phyloP scores from a whole-genome alignment of 2,113 vertebrate species.

The Dasyornis broadbenti region DNA sequence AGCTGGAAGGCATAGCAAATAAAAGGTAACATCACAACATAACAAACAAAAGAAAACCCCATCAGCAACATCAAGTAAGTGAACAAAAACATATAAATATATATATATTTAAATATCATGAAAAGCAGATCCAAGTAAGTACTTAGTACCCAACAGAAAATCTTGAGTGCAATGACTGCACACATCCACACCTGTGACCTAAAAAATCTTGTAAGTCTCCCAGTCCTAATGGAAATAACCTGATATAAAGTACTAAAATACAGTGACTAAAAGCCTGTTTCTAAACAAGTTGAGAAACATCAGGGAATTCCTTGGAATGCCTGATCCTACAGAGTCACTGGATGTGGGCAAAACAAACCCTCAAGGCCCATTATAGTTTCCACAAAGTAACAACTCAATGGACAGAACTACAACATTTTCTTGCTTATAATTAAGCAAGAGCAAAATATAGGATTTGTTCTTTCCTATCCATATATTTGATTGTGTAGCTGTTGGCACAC shows the following conservation, averaged over 20 bases:
- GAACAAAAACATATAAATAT: neutral
- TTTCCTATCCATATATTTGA: neutral
- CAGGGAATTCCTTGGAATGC: neutral
- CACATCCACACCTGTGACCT: neutral
- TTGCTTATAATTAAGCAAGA: neutral
- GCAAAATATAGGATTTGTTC: neutral
- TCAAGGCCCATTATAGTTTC: neutral
- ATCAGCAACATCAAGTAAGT: neutral
- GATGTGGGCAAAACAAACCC: neutral
- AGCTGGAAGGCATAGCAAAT: neutral
- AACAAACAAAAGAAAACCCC: neutral
- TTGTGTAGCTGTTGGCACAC: neutral
- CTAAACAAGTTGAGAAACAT: neutral
- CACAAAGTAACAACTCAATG: neutral
- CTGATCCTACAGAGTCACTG: neutral
- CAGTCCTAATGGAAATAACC: neutral
- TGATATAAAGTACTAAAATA: neutral
- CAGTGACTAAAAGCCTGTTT: neutral
- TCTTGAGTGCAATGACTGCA: neutral
- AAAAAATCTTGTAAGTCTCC: neutral
- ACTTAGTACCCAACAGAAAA: neutral
- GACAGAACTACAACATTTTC: neutral
- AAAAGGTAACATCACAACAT: neutral
- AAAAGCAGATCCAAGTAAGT: neutral
- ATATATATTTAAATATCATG: neutral